Evolutionary conservation across 2,888 invertebrate species (phyloP), one percentile per base, ranked within the genome.

Genomic region (Aphrophora alni): DNA sequence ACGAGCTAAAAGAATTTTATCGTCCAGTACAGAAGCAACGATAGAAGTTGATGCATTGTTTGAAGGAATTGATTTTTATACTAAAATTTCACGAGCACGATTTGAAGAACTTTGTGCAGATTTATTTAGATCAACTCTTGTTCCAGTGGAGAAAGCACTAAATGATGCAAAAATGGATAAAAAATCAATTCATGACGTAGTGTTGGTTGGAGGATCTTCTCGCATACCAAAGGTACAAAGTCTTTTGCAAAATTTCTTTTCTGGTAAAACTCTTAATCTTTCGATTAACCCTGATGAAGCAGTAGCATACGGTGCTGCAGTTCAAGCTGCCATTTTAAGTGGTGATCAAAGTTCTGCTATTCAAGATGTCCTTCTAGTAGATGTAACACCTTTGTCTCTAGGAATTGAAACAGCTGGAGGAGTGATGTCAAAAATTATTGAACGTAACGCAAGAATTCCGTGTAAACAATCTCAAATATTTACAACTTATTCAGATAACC

Each of bases 401-500:
- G 94, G 94, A 51, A 94, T 94, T 82, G 95, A 96, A 88, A 94
- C 94, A 0, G 94, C 94, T 28, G 94, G 94, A 25, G 94, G 95
- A 14, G 94, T 95, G 0, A 95, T 95, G 95, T 88, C 90, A 1
- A 89, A 88, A 77, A 87, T 90, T 38, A 87, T 90, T 74, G 88
- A 90, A 80, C 84, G 90, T 85, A 88, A 88, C 83, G 82, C 86
- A 12, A 85, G 87, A 8, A 88, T 88, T 85, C 94, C 90, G 2
- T 90, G 89, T 88, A 91, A 90, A 84, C 90, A 90, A 84, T 86
- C 89, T 0, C 91, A 92, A 84, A 93, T 92, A 0, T 98, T 98
- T 87, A 95, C 97, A 4, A 98, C 98, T 0, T 97, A 97, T 87
- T 90, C 95, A 24, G 97, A 98, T 88, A 97, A 97, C 87, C 98